phyloP scores from a whole-genome alignment of 2,797 vertebrate genomes.

The Chrosomus eos region DNA sequence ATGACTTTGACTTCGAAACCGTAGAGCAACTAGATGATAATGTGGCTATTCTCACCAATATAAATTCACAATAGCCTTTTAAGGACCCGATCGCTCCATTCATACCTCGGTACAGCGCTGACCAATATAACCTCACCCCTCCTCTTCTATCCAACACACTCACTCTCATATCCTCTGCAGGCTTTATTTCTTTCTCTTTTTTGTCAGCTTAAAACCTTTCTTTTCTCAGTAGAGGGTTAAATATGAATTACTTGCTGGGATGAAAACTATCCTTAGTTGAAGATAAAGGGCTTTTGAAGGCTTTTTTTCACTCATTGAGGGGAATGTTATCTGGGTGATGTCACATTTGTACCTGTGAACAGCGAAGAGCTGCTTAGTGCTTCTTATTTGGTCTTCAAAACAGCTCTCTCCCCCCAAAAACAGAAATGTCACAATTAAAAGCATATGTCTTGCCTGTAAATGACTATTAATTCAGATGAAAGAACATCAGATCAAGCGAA shows the following conservation, averaged over 20 bases:
- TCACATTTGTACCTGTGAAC: slow-evolving; percentile 55
- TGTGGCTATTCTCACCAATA: slow-evolving; percentile 81
- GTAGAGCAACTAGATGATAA: slow-evolving; percentile 81
- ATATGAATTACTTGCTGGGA: slow-evolving; percentile 60
- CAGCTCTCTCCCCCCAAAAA: not conserved
- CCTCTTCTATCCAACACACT: slow-evolving; percentile 65
- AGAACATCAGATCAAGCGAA: slow-evolving; percentile 29
- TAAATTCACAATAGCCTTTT: slow-evolving; percentile 76
- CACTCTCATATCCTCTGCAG: slow-evolving; percentile 44
- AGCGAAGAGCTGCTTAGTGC: slow-evolving; percentile 31
- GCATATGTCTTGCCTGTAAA: slow-evolving; percentile 4
- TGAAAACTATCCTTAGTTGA: slow-evolving; percentile 59
- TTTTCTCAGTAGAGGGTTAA: slow-evolving; percentile 65
- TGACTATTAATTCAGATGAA: slow-evolving; percentile 22
- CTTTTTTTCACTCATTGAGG: slow-evolving; percentile 45
- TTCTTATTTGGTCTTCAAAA: slow-evolving; percentile 6
- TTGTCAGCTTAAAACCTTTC: slow-evolving; percentile 60
- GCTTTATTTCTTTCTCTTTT: slow-evolving; percentile 51
- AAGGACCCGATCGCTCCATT: slow-evolving; percentile 83
- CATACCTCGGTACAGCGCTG: slow-evolving; percentile 73
- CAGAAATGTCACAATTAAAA: slow-evolving; percentile 21
- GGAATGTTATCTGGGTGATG: slow-evolving; percentile 57
- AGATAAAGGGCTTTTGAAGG: slow-evolving; percentile 58
- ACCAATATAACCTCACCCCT: slow-evolving; percentile 76
- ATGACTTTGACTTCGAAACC: slow-evolving; percentile 76